Percentiles rank a stretch among this genome's conserved stretches.
These are phyloP conservation scores for Eretmocerus hayati DNA, from an alignment of 2,888 invertebrate species.

Conservation along the genomic window DNA sequence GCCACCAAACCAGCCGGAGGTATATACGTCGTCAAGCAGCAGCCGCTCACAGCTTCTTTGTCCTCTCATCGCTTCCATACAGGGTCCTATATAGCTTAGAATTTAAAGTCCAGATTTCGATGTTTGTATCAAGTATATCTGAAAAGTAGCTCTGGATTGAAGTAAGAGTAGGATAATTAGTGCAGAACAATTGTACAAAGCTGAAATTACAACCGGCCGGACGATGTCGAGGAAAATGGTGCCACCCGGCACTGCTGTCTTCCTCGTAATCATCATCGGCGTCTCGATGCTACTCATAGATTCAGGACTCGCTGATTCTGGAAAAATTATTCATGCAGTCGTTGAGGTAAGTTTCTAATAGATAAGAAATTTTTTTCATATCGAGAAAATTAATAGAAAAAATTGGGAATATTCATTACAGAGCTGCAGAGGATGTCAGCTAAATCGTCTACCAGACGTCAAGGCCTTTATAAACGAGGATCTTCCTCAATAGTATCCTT, in stretches of 20 bases:
- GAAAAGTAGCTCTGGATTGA: too few species aligned
- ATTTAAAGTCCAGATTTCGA: too few species aligned
- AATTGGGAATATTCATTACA: constrained; percentile 40
- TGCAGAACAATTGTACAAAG: too few species aligned
- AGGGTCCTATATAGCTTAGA: too few species aligned
- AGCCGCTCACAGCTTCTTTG: too few species aligned
- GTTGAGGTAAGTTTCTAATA: constrained; percentile 11
- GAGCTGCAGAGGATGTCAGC: constrained; percentile 64
- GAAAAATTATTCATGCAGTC: constrained; percentile 9
- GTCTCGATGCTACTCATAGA: neutral
- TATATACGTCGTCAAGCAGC: too few species aligned
- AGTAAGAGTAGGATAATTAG: too few species aligned
- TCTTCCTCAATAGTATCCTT: constrained; percentile 57
- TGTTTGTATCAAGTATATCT: too few species aligned
- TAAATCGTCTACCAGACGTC: constrained; percentile 61
- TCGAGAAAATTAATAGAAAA: neutral
- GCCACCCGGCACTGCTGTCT: neutral
- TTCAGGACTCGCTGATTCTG: neutral
- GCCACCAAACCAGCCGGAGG: too few species aligned
- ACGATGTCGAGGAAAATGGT: constrained; percentile 1
- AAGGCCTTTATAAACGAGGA: constrained; percentile 63
- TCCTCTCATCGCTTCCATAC: too few species aligned
- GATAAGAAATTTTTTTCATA: neutral
- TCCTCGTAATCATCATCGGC: neutral
- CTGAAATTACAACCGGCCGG: too few species aligned